Base-by-base conservation (phyloP, 2,888 invertebrate genomes). In the Lasioglossum lativentre region DNA sequence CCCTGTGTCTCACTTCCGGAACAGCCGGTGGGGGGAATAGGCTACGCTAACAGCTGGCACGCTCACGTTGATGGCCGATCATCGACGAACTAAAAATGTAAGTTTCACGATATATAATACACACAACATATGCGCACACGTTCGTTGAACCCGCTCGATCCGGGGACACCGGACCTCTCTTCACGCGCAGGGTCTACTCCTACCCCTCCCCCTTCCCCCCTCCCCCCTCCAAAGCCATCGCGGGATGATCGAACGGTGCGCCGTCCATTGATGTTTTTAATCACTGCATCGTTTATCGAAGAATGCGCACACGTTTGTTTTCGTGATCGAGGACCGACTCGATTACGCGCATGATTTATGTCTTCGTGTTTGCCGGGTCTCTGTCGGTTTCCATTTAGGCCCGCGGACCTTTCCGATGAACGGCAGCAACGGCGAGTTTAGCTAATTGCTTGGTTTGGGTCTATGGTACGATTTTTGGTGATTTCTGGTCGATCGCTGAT, bases 1-100 rank as follows among this genome's bases (percentile, higher is more conserved):
- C 83, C 74, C 74, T 52, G 52, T 52, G 52, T 73, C n/a, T n/a
- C 70, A 86, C 86, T 90, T 90, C 87, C 87, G 86, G 80, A 71
- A 82, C 80, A 75, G 73, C 40, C 59, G 81, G 72, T 45, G 86
- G 82, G 85, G 80, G 71, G 30, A 75, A 71, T 71, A 83, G 88
- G 86, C 82, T 76, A 89, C 89, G 87, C 86, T 88, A 86, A 88
- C 90, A 91, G 90, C 89, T 91, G 90, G 86, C 52, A 52, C 89
- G 89, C 87, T 88, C 89, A 83, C 89, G 91, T 95, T 94, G 93
- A 95, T 95, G 95, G 94, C 94, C 92, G 92, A 93, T 94, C 93
- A 95, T 94, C 95, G 95, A 95, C 93, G 93, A 94, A 92, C 93
- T 93, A 95, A 95, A 95, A 95, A 95, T 95, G 95, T 95, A 86